These are phyloP conservation scores for Crotalus viridis DNA, from an alignment of 2,113 vertebrate species.

Conservation along the genomic window DNA sequence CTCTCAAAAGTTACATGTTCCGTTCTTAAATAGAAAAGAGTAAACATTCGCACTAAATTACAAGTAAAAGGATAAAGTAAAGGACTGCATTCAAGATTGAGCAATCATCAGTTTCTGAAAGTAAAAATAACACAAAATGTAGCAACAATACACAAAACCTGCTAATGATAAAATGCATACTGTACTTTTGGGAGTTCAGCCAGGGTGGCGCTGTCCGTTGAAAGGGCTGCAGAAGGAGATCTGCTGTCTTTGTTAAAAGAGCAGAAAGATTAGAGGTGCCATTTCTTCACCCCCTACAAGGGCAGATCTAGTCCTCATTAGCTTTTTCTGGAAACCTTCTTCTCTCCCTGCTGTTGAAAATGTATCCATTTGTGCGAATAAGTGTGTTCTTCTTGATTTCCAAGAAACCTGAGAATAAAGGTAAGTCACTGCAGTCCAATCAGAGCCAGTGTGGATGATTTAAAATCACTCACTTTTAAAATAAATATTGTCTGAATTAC, in stretches of 20 bases:
- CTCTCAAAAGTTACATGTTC: not conserved
- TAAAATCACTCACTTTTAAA: not conserved
- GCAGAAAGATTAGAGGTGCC: not conserved
- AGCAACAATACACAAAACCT: not conserved
- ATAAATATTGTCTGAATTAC: not conserved
- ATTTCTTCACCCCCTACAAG: not conserved
- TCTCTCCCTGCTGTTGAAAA: not conserved
- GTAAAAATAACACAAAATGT: not conserved
- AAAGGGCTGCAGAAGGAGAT: not conserved
- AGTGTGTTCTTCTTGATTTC: not conserved
- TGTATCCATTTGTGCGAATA: not conserved
- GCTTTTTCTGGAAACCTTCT: not conserved
- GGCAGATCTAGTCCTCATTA: not conserved
- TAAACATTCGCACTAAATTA: not conserved
- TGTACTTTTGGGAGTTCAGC: not conserved
- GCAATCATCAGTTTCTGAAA: not conserved
- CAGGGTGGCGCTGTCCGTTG: not conserved
- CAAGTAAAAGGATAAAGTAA: not conserved
- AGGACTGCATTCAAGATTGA: not conserved
- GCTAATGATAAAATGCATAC: not conserved
- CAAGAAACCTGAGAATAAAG: not conserved
- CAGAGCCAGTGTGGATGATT: not conserved
- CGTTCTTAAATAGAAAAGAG: not conserved
- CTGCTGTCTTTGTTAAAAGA: not conserved
- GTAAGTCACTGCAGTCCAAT: not conserved